These are phyloP conservation scores for Prunella strophiata DNA, from an alignment of 2,797 vertebrate genomes.

Conservation along the genomic window DNA sequence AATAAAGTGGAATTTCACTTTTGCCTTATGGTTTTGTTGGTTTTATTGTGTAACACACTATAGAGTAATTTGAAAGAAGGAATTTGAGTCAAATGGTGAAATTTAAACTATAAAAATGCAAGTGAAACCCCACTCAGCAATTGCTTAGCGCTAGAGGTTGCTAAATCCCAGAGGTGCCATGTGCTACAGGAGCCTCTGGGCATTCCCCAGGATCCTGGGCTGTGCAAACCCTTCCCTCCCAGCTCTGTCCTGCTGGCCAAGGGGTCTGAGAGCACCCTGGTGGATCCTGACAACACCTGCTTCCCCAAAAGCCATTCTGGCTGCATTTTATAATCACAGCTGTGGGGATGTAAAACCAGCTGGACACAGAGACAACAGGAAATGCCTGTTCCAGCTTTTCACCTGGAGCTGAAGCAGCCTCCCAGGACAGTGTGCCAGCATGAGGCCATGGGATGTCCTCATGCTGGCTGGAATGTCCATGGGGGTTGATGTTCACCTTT, in stretches of 20 bases:
- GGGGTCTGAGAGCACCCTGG: not conserved
- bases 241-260: not conserved
- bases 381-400: not conserved
- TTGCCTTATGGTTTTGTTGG: not conserved
- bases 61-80: not conserved
- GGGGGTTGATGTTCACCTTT: not conserved
- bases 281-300: not conserved
- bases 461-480: not conserved
- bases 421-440: rapidly evolving
- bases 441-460: no score
- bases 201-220: rapidly evolving
- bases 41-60: not conserved
- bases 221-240: not conserved
- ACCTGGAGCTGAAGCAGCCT: not conserved
- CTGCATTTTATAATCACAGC: not conserved
- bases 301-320: not conserved
- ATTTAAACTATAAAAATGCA: not conserved
- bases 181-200: not conserved
- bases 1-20: not conserved
- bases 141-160: not conserved
- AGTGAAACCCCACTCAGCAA: not conserved
- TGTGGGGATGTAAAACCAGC: not conserved
- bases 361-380: not conserved
- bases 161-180: not conserved
- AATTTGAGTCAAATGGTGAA: not conserved